A percentile compares a stretch with the other conserved stretches of the same genome.
Conservation (phyloP, 2,888 invertebrate species). For the Chymomyza amoena region DNA sequence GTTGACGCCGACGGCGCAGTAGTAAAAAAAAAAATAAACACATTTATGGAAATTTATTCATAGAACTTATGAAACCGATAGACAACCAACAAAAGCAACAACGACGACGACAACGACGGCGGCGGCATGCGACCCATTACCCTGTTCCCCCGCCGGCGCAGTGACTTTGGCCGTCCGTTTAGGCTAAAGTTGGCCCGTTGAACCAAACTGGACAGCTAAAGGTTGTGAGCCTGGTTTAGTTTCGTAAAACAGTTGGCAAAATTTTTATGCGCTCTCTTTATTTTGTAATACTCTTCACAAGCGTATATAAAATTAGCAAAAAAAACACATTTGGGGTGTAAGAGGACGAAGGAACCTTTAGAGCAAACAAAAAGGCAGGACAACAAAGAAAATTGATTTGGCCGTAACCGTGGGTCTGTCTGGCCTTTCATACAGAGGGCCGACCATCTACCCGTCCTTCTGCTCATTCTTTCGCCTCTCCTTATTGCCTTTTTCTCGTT, state of each 20-base stretch:
- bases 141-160: slow-evolving; percentile 8
- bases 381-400: no score
- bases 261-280: slow-evolving; percentile 17
- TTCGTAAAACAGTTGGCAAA: slow-evolving; percentile 61
- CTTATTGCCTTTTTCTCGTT: no score
- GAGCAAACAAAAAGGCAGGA: no score
- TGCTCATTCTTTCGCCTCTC: no score
- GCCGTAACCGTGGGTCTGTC: no score
- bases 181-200: not conserved
- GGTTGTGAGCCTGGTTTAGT: slow-evolving; percentile 71
- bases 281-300: slow-evolving; percentile 10
- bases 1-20: slow-evolving; percentile 39
- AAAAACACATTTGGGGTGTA: no score
- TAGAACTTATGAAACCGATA: slow-evolving; percentile 76
- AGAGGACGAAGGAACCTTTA: no score
- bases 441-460: no score
- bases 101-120: slow-evolving; percentile 18
- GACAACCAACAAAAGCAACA: slow-evolving; percentile 54
- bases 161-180: not conserved
- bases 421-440: no score
- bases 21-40: slow-evolving; percentile 62
- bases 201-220: slow-evolving; percentile 39
- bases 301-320: no score
- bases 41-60: slow-evolving; percentile 78
- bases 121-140: slow-evolving; percentile 27